Evolutionary conservation across 2,888 invertebrate genomes (phyloP), one percentile per base, ranked within the genome.

Genomic region (Apodemia zela): DNA sequence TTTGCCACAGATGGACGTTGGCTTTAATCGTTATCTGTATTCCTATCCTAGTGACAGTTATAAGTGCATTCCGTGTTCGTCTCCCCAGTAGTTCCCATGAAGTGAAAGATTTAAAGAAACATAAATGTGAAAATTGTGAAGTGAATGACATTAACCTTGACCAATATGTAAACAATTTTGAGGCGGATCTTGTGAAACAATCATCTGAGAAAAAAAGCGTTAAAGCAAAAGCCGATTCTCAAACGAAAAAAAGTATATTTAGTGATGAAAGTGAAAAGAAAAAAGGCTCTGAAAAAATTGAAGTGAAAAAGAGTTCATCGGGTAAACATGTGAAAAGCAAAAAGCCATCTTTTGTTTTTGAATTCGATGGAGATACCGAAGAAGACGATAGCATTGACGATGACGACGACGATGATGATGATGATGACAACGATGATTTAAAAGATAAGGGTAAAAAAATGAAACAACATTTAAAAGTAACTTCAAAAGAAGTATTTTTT

Each of bases 11-110:
- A 82, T 83, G 86, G 85, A 89, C 85, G 79, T 75, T 89, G 75
- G 84, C 86, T 85, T 83, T 92, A 82, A 87, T 89, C 83, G 79
- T 91, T 85, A 84, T 90, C 79, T 79, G 80, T 78, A 75, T 89
- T 70, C 80, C 88, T 72, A 82, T 91, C 80, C 84, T 91, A 79
- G 88, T 85, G 70, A 85, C 90, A 84, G 89, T 90, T 83, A 88
- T 89, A 83, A 89, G 86, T 79, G 92, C 92, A 83, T 92, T 92
- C 84, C 92, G 92, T 73, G 80, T 92, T 70, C 90, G 92, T 77
- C 77, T 87, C 75, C 87, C 87, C 66, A 89, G 84, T 81, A 73
- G 71, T 69, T 72, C 75, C 66, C 69, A 79, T 69, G 82, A 84
- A 69, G 79, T 70, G 60, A 76, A 73, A 72, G 76, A 75, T 72